Conservation (phyloP, 1,140 invertebrate genomes). For the Cephus cinctus region DNA sequence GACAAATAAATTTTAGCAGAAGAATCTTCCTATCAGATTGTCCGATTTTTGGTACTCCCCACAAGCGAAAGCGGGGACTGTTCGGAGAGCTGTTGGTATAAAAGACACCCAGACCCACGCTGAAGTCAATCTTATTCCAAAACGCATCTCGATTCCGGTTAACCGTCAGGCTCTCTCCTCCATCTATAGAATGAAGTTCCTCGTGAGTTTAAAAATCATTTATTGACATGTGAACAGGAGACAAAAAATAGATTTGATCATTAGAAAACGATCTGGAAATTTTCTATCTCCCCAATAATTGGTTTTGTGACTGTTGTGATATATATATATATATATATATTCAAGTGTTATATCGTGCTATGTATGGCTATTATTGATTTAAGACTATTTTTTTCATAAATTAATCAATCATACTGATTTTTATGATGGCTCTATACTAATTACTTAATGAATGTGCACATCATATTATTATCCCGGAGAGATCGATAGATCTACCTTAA, state of each 20-base stretch:
- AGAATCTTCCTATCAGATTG: neutral
- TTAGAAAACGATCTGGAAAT: neutral
- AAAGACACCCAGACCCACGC: neutral
- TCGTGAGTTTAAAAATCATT: too few species aligned
- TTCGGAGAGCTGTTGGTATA: neutral
- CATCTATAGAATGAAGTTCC: neutral
- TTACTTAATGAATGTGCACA: too few species aligned
- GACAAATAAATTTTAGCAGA: neutral
- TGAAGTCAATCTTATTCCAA: neutral
- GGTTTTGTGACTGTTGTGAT: neutral
- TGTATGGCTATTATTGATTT: neutral
- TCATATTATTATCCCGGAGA: too few species aligned
- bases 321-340: neutral
- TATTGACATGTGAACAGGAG: too few species aligned
- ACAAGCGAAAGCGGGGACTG: neutral
- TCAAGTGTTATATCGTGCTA: neutral
- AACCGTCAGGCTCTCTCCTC: neutral
- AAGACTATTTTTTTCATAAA: neutral
- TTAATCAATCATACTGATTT: too few species aligned
- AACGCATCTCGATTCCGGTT: neutral
- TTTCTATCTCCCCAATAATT: neutral
- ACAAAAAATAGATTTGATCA: too few species aligned
- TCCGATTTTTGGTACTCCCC: neutral
- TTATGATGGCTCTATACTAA: too few species aligned
- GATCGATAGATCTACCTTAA: too few species aligned